A percentile compares a stretch with the other conserved stretches of the same genome.
phyloP scores from a whole-genome alignment of 2,113 vertebrate species.

The Peromyscus maniculatus region DNA sequence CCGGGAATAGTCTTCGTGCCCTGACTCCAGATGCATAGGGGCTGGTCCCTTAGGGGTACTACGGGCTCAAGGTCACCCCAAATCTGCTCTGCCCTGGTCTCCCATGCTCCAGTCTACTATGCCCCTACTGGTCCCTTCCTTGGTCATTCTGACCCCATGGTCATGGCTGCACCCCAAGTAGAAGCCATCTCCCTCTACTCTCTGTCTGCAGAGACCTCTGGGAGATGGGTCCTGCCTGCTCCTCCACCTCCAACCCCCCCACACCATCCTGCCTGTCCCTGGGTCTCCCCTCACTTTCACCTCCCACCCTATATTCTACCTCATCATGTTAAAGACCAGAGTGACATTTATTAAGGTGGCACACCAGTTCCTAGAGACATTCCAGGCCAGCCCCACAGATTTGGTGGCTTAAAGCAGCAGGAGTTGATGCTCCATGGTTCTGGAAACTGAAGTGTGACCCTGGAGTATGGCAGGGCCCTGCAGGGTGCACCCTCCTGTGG shows the following conservation, averaged over 20 bases:
- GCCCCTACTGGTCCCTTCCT: fast-evolving
- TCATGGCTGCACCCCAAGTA: no score
- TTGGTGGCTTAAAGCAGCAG: background rate
- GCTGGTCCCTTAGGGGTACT: background rate
- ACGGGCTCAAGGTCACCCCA: background rate
- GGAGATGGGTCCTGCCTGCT: background rate
- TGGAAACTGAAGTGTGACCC: background rate
- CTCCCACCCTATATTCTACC: background rate
- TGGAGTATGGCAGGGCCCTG: background rate
- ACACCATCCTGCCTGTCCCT: background rate
- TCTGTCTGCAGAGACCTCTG: background rate
- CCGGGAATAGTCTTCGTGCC: background rate
- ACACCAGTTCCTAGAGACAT: background rate
- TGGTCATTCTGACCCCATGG: background rate
- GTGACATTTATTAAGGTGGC: no score
- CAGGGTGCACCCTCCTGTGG: no score
- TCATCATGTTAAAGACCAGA: background rate
- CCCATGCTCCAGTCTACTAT: background rate
- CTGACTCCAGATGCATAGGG: background rate
- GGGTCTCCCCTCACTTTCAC: fast-evolving
- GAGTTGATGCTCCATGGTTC: background rate
- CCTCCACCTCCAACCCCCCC: background rate
- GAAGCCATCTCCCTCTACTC: background rate
- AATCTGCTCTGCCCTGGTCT: background rate
- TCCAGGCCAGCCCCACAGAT: no score